Evolutionary conservation across 2,113 vertebrate genomes (phyloP).

Genomic region (Addax nasomaculatus): DNA sequence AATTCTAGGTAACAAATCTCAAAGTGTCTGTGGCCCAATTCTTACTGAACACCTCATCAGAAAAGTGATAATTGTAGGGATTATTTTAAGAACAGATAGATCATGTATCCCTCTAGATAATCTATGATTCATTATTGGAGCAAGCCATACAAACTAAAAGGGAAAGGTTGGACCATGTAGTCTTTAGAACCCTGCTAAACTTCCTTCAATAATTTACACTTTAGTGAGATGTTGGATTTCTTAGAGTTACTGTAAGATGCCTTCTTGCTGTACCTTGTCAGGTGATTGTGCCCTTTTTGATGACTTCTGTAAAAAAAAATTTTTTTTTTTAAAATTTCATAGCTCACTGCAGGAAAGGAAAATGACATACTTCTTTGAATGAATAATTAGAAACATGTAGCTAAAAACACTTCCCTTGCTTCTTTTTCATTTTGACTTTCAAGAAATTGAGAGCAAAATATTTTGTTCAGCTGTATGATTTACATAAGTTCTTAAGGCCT

Average conservation of each 20-base stretch:
- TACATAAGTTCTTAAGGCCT: not conserved
- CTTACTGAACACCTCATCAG: not conserved
- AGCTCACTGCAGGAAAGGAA: not conserved
- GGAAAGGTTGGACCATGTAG: not conserved
- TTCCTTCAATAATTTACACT: not conserved
- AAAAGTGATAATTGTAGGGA: not conserved
- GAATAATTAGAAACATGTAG: not conserved
- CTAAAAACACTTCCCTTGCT: not conserved
- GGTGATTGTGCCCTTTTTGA: not conserved
- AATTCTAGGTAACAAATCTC: not conserved
- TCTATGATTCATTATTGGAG: not conserved
- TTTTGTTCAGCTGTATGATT: not conserved
- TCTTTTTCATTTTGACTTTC: not conserved
- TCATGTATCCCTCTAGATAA: not conserved
- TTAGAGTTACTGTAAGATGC: not conserved
- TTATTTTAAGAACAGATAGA: not conserved
- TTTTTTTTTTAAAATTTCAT: not conserved
- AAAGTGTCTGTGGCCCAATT: not conserved
- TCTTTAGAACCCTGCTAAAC: not conserved
- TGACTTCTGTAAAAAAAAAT: not conserved
- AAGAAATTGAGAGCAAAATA: not conserved
- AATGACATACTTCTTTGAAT: not conserved
- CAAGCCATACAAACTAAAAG: not conserved
- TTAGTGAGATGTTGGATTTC: not conserved
- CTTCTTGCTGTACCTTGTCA: not conserved